A percentile compares a stretch with the other conserved stretches of the same genome.
phyloP scores from a whole-genome alignment of 30 jellyfish, hydroid and myxozoan genomes.

The Phacellophora camtschatica region DNA sequence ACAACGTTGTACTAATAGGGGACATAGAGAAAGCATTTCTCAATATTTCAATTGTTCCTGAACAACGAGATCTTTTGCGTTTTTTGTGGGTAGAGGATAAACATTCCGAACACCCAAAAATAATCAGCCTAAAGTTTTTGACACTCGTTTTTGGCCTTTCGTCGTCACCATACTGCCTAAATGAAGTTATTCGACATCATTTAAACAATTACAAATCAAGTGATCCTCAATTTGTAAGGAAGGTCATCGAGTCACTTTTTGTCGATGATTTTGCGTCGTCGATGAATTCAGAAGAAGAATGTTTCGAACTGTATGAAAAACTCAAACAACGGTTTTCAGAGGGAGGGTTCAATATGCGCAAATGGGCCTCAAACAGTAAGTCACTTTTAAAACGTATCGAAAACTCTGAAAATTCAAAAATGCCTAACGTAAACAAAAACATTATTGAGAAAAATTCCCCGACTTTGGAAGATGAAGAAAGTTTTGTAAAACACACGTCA shows the following conservation, averaged over 20 bases:
- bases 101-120: background rate
- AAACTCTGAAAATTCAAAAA: background rate
- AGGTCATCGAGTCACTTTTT: background rate
- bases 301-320: background rate
- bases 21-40: too few relatives aligned
- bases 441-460: background rate
- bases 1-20: too few relatives aligned
- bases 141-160: background rate
- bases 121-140: background rate
- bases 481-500: background rate
- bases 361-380: slow-evolving; percentile 1
- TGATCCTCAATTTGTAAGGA: background rate
- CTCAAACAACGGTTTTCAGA: background rate
- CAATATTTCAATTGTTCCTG: too few relatives aligned
- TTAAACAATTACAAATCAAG: background rate
- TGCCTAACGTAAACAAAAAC: too few relatives aligned
- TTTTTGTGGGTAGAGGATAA: background rate
- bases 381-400: background rate
- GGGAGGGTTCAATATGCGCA: slow-evolving; percentile 22
- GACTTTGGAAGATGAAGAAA: background rate
- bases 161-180: background rate
- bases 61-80: background rate
- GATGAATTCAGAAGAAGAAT: background rate
- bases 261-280: background rate
- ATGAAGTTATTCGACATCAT: background rate